Evolutionary conservation across 2,113 vertebrate species (phyloP).

Genomic region (Meles meles): DNA sequence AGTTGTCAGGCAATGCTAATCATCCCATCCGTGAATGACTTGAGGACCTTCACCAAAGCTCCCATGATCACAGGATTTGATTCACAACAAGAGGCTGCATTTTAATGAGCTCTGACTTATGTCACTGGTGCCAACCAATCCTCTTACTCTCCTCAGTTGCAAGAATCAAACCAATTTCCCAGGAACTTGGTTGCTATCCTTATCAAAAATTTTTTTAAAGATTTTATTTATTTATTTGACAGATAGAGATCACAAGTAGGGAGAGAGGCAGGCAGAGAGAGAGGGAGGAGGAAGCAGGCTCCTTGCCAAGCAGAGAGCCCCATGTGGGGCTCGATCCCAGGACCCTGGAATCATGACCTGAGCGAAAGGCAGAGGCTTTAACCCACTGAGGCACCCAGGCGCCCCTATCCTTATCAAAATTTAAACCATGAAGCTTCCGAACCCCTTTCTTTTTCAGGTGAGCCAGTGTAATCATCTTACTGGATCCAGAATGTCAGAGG

Average conservation of each 20-base stretch:
- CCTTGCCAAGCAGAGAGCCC: no score
- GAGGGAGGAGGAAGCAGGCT: no score
- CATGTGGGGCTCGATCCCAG: no score
- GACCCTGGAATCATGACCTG: no score
- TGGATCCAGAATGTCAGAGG: background rate
- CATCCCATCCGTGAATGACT: background rate
- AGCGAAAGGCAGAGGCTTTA: no score
- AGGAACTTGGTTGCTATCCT: background rate
- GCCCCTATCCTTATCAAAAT: background rate
- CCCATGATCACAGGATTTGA: background rate
- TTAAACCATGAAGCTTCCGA: background rate
- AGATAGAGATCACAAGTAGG: no score
- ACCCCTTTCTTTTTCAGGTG: background rate
- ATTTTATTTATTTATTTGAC: no score
- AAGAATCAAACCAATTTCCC: constrained; percentile 13
- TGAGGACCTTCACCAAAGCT: background rate
- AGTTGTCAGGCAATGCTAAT: background rate
- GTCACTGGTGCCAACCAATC: background rate
- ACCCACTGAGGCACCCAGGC: no score
- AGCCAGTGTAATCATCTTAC: background rate
- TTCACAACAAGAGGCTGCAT: background rate
- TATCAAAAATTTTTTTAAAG: no score
- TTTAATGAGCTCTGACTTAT: background rate
- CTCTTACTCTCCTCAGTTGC: background rate
- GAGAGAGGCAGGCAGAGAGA: no score